phyloP scores from a whole-genome alignment of 1,140 invertebrate genomes.

The Berghia stephanieae region DNA sequence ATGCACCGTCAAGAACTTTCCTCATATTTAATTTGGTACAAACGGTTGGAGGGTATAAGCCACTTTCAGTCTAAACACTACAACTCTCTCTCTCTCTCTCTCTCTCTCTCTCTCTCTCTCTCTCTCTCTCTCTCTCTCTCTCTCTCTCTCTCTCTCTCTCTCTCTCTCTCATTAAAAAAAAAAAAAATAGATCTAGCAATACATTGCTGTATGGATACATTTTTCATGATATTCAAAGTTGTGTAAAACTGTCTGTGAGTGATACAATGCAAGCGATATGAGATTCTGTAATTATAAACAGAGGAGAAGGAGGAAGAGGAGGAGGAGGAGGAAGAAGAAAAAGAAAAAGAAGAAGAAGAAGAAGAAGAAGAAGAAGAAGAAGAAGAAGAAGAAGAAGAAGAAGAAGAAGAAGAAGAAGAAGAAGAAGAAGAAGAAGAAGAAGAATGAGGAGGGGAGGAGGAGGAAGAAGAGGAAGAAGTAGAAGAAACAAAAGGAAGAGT shows the following conservation, averaged over 20 bases:
- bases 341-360: conserved; percentile 2
- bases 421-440: conserved; percentile 1
- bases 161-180: background rate
- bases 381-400: background rate
- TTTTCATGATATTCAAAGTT: too few relatives aligned
- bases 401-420: conserved; percentile 13
- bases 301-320: background rate
- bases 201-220: too few relatives aligned
- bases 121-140: too few relatives aligned
- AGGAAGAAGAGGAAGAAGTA: conserved; percentile 4
- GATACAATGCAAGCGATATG: too few relatives aligned
- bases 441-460: conserved; percentile 14
- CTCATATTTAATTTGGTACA: too few relatives aligned
- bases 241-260: too few relatives aligned
- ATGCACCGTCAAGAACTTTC: too few relatives aligned
- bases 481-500: background rate
- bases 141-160: too few relatives aligned
- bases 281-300: background rate
- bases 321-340: background rate
- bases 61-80: too few relatives aligned
- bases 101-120: too few relatives aligned
- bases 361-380: conserved; percentile 23
- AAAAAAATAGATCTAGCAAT: conserved; percentile 5
- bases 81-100: too few relatives aligned
- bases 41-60: too few relatives aligned